phyloP scores from a whole-genome alignment of 2,888 invertebrate genomes.

The Andrena haemorrhoa region DNA sequence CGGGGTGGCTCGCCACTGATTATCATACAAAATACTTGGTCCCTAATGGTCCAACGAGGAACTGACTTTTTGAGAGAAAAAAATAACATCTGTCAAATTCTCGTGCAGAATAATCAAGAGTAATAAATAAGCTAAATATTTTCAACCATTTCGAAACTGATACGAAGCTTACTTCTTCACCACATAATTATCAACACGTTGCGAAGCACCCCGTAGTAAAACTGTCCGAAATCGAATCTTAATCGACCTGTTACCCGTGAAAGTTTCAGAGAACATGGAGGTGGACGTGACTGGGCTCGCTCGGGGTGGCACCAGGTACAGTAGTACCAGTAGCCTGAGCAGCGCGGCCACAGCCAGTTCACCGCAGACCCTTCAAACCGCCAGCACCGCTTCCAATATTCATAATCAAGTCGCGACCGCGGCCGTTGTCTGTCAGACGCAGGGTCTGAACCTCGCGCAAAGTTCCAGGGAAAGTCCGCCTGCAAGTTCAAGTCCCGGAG shows the following conservation, averaged over 20 bases:
- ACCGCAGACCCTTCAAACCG: conserved; percentile 82
- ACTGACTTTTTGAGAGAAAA: too few relatives aligned
- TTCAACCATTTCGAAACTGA: too few relatives aligned
- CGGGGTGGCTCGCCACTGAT: too few relatives aligned
- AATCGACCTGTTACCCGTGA: background rate
- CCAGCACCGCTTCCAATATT: conserved; percentile 73
- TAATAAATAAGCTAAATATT: too few relatives aligned
- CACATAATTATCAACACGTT: too few relatives aligned
- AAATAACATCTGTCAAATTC: too few relatives aligned
- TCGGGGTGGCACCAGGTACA: conserved; percentile 84
- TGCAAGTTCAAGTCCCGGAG: conserved; percentile 81
- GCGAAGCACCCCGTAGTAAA: background rate
- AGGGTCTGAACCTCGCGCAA: conserved; percentile 82
- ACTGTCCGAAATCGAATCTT: background rate
- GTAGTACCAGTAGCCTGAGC: conserved; percentile 86
- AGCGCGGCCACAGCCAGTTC: conserved; percentile 86
- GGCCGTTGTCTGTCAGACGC: conserved; percentile 83
- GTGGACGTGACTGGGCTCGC: conserved; percentile 80
- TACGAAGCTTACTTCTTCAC: too few relatives aligned
- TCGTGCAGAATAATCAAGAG: too few relatives aligned
- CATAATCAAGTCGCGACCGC: conserved; percentile 82
- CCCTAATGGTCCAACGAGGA: too few relatives aligned
- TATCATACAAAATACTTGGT: too few relatives aligned
- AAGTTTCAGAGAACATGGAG: conserved; percentile 80
- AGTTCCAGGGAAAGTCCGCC: conserved; percentile 83